Conservation (phyloP, 2,113 vertebrate genomes). For the Megaceryle maxima region DNA sequence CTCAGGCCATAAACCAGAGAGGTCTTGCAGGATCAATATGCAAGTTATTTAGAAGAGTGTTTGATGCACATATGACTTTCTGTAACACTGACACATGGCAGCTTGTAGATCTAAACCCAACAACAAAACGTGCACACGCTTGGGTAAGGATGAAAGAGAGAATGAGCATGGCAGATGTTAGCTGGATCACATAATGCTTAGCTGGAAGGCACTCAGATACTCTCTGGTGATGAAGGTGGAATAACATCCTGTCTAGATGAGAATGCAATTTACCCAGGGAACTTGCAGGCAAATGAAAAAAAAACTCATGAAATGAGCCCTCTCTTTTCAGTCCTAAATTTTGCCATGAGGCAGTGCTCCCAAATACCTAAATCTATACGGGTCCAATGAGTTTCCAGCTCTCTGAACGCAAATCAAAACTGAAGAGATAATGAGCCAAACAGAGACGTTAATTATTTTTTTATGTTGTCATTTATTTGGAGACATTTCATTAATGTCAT, state of each 20-base stretch:
- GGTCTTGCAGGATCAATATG: constrained; percentile 30
- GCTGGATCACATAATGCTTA: constrained; percentile 20
- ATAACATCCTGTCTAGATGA: constrained; percentile 22
- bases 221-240: constrained; percentile 31
- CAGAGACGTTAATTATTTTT: constrained; percentile 43
- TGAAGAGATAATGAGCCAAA: constrained; percentile 48
- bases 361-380: background rate
- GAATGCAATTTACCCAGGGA: constrained; percentile 29
- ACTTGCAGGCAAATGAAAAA: background rate
- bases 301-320: background rate
- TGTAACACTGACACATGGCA: constrained; percentile 52
- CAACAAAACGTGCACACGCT: constrained; percentile 12
- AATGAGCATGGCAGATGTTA: constrained; percentile 51
- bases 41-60: constrained; percentile 55
- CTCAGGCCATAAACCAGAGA: constrained; percentile 35
- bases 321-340: background rate
- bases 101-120: constrained; percentile 32
- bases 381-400: constrained; percentile 2
- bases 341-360: background rate
- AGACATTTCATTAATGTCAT: constrained; percentile 40
- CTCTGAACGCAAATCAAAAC: constrained; percentile 27
- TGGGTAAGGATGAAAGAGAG: constrained; percentile 57
- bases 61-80: constrained; percentile 54
- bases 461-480: constrained; percentile 40
- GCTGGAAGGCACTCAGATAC: constrained; percentile 35